Conservation (phyloP, 2,113 vertebrate species). For the Podilymbus podiceps region DNA sequence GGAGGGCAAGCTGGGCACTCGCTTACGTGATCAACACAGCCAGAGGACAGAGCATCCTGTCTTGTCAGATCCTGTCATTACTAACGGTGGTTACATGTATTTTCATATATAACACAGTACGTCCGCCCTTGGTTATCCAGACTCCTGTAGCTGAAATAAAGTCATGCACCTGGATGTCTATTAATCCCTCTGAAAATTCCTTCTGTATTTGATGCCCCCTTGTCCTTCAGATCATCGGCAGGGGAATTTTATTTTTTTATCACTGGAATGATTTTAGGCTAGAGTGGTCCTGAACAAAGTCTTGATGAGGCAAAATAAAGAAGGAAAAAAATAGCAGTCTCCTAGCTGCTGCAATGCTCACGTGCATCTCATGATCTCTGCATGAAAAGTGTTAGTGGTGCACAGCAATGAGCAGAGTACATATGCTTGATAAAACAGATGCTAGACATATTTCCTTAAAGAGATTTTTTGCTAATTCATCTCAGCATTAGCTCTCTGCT, state of each 20-base stretch:
- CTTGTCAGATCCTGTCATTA: not conserved
- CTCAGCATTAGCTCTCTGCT: not conserved
- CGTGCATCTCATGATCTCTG: not conserved
- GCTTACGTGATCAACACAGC: not conserved
- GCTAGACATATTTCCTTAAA: conserved; percentile 11
- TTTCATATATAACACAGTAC: not conserved
- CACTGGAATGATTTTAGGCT: not conserved
- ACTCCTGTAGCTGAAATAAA: not conserved
- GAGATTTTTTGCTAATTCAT: conserved; percentile 16
- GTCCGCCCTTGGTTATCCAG: not conserved
- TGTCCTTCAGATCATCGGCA: not conserved
- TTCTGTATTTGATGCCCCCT: not conserved
- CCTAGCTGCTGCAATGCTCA: not conserved
- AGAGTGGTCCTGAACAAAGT: not conserved
- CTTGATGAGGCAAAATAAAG: not conserved
- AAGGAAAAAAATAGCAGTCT: not conserved
- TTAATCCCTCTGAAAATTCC: not conserved
- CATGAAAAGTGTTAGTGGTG: conserved; percentile 15
- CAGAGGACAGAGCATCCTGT: not conserved
- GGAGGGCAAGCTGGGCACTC: not conserved
- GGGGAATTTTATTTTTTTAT: not conserved
- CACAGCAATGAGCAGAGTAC: not conserved
- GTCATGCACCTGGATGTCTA: not conserved
- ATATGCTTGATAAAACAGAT: conserved; percentile 19
- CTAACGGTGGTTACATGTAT: not conserved